Conservation (phyloP, 2,888 invertebrate species). For the Chymomyza procnemis region DNA sequence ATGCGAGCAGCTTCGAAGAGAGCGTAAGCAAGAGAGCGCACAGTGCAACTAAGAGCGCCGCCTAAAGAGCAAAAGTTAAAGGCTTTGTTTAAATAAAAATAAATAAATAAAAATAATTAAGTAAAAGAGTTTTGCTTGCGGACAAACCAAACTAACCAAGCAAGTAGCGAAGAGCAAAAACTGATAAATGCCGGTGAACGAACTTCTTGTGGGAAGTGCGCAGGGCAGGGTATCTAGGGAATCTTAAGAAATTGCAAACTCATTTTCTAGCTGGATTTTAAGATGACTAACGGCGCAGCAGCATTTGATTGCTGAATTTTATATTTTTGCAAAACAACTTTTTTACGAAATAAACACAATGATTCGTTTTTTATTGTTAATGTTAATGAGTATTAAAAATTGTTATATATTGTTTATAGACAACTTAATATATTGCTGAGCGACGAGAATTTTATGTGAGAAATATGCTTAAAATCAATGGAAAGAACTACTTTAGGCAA, state of each 20-base stretch:
- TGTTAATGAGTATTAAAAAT: no score
- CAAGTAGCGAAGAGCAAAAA: neutral
- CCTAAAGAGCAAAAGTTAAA: neutral
- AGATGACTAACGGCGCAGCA: neutral
- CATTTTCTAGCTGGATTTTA: neutral
- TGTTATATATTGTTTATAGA: no score
- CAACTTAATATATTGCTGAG: no score
- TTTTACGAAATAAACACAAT: neutral
- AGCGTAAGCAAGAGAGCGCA: neutral
- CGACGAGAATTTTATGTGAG: no score
- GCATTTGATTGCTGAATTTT: neutral
- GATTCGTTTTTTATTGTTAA: neutral
- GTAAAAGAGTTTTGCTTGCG: neutral
- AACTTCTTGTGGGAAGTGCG: neutral
- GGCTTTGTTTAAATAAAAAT: neutral
- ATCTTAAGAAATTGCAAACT: neutral
- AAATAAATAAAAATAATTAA: no score
- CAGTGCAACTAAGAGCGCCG: slow-evolving; percentile 11
- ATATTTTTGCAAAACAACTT: neutral
- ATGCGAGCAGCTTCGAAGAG: slow-evolving; percentile 23
- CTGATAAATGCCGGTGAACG: neutral
- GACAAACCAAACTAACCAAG: neutral
- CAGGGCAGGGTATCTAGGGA: neutral
- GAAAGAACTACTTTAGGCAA: no score
- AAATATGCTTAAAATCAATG: no score